Evolutionary conservation across 1,140 invertebrate genomes (phyloP).

Genomic region (Orussus abietinus): DNA sequence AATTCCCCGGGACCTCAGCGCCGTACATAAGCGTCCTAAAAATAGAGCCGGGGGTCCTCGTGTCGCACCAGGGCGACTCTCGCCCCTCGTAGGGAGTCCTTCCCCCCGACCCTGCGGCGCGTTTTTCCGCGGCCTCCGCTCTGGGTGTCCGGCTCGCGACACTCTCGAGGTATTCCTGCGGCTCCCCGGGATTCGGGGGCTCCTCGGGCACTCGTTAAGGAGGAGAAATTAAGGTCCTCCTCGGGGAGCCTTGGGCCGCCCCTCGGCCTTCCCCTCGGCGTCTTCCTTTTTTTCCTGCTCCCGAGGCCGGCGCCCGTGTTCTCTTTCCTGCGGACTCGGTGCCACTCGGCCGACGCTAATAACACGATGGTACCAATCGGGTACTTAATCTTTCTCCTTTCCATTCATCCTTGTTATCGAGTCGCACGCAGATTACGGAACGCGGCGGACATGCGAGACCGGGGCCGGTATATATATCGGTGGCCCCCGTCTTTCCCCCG

Average conservation of each 20-base stretch:
- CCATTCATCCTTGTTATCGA: slow-evolving; percentile 2
- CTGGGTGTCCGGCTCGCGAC: too few relatives aligned
- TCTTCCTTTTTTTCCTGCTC: slow-evolving; percentile 15
- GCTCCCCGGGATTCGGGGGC: too few relatives aligned
- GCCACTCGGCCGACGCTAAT: slow-evolving; percentile 21
- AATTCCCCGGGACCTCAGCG: too few relatives aligned
- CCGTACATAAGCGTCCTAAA: too few relatives aligned
- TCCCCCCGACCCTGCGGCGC: too few relatives aligned
- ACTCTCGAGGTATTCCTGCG: too few relatives aligned
- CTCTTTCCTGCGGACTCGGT: too few relatives aligned
- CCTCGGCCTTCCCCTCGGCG: slow-evolving; percentile 1
- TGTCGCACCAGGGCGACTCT: too few relatives aligned
- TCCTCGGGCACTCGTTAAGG: slow-evolving; percentile 4
- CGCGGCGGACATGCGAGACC: neutral
- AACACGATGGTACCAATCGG: slow-evolving; percentile 18
- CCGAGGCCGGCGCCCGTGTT: slow-evolving; percentile 5
- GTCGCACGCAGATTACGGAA: neutral
- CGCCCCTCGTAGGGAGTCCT: too few relatives aligned
- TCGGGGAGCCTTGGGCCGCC: neutral
- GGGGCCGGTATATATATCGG: too few relatives aligned
- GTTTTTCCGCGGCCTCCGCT: too few relatives aligned
- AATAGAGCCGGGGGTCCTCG: too few relatives aligned
- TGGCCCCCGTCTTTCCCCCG: neutral
- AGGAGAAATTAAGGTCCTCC: slow-evolving; percentile 10
- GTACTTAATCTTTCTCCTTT: slow-evolving; percentile 15